Evolutionary conservation across 2,113 vertebrate species (phyloP), one percentile per base, ranked within the genome.

Genomic region (Fregetta grallaria): DNA sequence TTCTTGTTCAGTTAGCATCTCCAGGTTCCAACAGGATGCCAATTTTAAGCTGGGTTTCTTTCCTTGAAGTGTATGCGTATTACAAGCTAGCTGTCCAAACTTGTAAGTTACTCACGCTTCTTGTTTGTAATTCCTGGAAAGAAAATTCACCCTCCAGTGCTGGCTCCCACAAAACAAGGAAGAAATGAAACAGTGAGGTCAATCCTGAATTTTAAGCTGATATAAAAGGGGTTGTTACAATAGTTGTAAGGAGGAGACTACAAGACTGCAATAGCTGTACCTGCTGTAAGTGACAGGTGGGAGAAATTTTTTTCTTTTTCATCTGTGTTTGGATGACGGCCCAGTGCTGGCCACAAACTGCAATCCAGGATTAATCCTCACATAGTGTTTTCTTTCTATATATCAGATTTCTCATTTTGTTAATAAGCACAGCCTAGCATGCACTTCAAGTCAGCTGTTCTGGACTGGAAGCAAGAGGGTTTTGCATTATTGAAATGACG

Each of bases 371-470:
- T 98, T 98, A 98, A 97, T 98, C 97, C 96, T 95, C 94, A 93
- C 96, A 49, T 90, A 98, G 97, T 97, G 98, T 98, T 98, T 98
- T 98, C 97, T 98, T 97, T 97, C 98, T 94, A 52, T 97, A 97
- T 95, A 98, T 98, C 98, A 95, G 94, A 97, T 98, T 98, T 98
- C 98, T 97, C 97, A 96, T 98, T 98, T 98, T 97, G 98, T 97
- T 98, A 98, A 98, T 98, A 97, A 98, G 97, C 91, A 91, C 93
- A 96, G 97, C 87, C 96, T 97, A 95, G 62, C 42, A 83, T 91
- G 97, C 89, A 90, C 97, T 97, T 94, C 94, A 97, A 98, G 98
- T 98, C 98, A 98, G 98, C 98, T 98, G 98, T 98, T 96, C 93
- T 83, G 95, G 97, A 94, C 96, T 79, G 67, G 78, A 91, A 98